Base-by-base conservation (phyloP, 2,113 vertebrate species). In the Sylvilagus bachmani region DNA sequence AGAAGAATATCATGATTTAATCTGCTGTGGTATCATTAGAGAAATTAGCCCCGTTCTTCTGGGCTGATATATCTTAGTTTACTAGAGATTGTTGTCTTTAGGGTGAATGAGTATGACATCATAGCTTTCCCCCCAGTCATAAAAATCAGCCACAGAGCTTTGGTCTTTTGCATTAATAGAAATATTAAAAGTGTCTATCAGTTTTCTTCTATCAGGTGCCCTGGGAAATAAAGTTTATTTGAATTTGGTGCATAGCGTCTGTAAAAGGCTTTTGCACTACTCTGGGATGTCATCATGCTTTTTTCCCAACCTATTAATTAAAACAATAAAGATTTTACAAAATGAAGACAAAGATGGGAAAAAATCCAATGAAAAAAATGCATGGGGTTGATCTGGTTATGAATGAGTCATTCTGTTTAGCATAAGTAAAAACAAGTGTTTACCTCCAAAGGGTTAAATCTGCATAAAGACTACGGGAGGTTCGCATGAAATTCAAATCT, bases 101-200 rank as follows among this genome's bases (percentile, higher is more conserved):
- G 95, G 96, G 94, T 96, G 96, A 97, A 95, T 97, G 70, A 96
- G 84, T 95, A 83, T 97, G 97, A 95, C 93, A 90, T 92, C 93
- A 96, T 44, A 89, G 69, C 55, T 90, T 78, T 71, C 66, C 31
- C 25, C 55, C 93, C 96, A 89, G 93, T 89, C 95, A 69, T 90
- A 94, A 89, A 95, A 97, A 93, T 86, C 84, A 95, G 78, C 83
- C 96, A 96, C 84, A 67, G 96, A 75, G 66, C 89, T 97, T 96
- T 91, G 78, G 95, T 97, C 24, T 86, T 86, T 89, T 97, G 8
- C 95, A 90, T 95, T 97, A 93, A 96, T 96, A 96, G 14, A 94
- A 77, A 91, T 13, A 66, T 69, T 95, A 91, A 93, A 96, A 93
- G 38, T 90, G 61, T 33, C 80, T 96, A 62, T 73, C 95, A 62